These are phyloP conservation scores for Hetaerina titia DNA, from an alignment of 2,888 invertebrate species.

Conservation along the genomic window DNA sequence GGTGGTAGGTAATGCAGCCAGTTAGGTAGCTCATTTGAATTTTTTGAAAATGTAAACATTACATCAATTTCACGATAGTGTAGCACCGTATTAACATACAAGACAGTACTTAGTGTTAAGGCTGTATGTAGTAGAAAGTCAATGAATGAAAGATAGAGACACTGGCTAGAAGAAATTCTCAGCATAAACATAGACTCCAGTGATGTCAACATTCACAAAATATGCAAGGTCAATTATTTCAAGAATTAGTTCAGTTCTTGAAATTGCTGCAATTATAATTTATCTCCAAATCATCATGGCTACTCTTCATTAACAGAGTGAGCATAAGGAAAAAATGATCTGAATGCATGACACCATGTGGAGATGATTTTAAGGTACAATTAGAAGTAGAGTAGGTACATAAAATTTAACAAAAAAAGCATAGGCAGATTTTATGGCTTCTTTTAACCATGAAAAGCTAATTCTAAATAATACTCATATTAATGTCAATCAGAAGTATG, in stretches of 20 bases:
- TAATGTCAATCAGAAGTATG: no score
- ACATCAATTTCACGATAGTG: no score
- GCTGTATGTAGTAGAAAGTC: background rate
- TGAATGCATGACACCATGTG: background rate
- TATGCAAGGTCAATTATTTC: background rate
- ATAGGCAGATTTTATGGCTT: background rate
- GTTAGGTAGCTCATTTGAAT: no score
- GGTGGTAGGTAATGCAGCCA: no score
- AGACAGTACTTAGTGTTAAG: background rate
- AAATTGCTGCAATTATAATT: background rate
- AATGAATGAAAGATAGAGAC: background rate
- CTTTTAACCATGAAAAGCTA: no score
- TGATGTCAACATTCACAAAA: background rate
- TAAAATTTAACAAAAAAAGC: background rate
- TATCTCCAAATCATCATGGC: background rate
- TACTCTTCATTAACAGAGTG: background rate
- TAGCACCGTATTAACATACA: background rate
- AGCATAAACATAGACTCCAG: background rate
- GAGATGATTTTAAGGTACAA: background rate
- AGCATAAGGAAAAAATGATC: no score
- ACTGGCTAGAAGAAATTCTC: background rate
- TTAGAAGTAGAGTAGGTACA: background rate
- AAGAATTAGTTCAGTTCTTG: background rate
- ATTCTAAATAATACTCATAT: no score
- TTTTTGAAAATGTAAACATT: no score